Percentiles rank a stretch among this genome's conserved stretches.
Evolutionary conservation across 2,888 invertebrate species (phyloP).

Genomic region (Dusona sp.): DNA sequence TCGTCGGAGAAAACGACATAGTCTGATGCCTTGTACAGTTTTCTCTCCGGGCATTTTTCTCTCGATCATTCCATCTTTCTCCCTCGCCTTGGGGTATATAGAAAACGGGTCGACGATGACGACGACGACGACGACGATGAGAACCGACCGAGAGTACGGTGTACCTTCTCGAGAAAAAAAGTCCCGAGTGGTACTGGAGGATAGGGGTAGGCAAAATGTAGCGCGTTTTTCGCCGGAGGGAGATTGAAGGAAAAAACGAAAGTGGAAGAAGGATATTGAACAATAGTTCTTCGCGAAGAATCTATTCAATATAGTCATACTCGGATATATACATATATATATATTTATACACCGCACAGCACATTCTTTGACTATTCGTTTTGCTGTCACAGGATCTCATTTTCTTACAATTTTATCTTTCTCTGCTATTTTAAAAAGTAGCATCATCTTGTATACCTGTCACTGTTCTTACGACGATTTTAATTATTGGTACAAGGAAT

Average conservation of each 20-base stretch:
- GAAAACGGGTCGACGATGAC: constrained; percentile 56
- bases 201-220: constrained; percentile 50
- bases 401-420: constrained; percentile 15
- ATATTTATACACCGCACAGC: background rate
- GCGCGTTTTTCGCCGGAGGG: constrained; percentile 46
- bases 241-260: constrained; percentile 43
- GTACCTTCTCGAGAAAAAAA: constrained; percentile 36
- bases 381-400: constrained; percentile 15
- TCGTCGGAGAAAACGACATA: constrained; percentile 73
- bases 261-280: constrained; percentile 53
- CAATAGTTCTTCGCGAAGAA: constrained; percentile 45
- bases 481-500: background rate
- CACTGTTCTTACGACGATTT: background rate
- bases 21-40: constrained; percentile 47
- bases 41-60: constrained; percentile 51
- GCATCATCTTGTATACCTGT: too few species aligned
- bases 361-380: constrained; percentile 24
- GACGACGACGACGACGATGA: constrained; percentile 38
- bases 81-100: constrained; percentile 38
- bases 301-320: constrained; percentile 19
- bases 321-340: background rate
- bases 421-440: background rate
- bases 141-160: constrained; percentile 44
- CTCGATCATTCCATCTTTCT: constrained; percentile 28
- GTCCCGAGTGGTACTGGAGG: constrained; percentile 29